Conservation (phyloP, 2,113 vertebrate genomes). For the Oreochromis spilurus region DNA sequence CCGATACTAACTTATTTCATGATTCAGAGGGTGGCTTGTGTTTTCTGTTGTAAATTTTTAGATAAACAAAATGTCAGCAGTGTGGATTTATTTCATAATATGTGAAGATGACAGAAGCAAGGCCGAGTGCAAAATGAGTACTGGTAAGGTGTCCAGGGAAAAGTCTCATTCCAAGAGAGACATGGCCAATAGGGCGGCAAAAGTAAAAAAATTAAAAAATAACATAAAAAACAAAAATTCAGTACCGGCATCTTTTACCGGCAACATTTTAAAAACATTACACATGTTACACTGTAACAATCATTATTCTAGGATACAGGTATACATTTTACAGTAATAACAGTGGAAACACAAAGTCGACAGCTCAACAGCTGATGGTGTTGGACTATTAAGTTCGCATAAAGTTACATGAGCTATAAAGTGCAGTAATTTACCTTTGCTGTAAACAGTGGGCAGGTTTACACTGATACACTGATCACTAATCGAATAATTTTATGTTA, state of each 20-base stretch:
- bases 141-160: neutral
- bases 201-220: neutral
- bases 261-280: neutral
- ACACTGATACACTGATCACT: neutral
- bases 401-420: neutral
- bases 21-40: too few relatives aligned
- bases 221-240: rapidly evolving
- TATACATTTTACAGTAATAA: neutral
- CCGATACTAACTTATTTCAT: too few relatives aligned
- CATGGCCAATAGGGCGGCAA: neutral
- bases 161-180: neutral
- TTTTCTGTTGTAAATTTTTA: too few relatives aligned
- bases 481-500: neutral
- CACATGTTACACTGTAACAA: neutral
- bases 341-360: neutral
- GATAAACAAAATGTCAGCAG: too few relatives aligned
- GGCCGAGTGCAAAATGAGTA: too few relatives aligned
- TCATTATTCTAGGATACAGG: neutral
- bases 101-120: too few relatives aligned
- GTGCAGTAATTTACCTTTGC: neutral
- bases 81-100: too few relatives aligned
- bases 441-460: neutral
- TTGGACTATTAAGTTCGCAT: neutral
- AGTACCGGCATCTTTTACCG: neutral
- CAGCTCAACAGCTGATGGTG: neutral